Base-by-base conservation (phyloP, 2,113 vertebrate species). In the Hyaena hyaena region DNA sequence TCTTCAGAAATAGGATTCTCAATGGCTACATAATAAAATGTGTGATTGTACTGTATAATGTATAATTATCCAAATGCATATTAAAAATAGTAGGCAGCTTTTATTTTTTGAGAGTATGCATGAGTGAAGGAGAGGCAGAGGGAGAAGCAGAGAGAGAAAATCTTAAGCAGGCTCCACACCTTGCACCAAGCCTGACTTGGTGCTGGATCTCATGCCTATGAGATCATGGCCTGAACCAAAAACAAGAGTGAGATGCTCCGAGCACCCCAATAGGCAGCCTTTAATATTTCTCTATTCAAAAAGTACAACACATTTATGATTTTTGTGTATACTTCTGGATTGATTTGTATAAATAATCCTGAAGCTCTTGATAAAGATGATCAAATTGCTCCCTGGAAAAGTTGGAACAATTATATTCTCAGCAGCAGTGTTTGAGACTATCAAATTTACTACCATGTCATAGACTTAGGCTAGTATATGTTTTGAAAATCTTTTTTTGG, bases 241-340 rank as follows among this genome's bases (percentile, higher is more conserved):
- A 61, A 23, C 58, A 61, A 61, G 58, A 24, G 58, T 61, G 58
- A 8, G 58, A 23, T 61, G 21, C 58, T 21, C 58, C 58, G 23
- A 8, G 21, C 21, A 61, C 58, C 58, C 58, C 58, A 23, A 21
- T 23, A 23, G 24, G 43, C 73, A 76, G 73, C 24, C 45, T 92
- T 95, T 87, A 92, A 82, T 66, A 82, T 71, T 90, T 94, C 1
- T 87, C 19, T 86, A 0, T 33, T 96, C 77, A 88, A 65, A 90
- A 92, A 88, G 76, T 12, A 39, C 23, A 14, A 7, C 43, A 85
- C 5, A 4, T 83, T 48, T 74, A 35, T 80, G 26, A 61, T 85
- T 79, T 88, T 28, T 4, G 33, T 73, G 4, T 14, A 33, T 35
- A 93, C 31, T 94, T 69, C 50, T 83, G 9, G 55, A 39, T 68